Evolutionary conservation across 2,888 invertebrate species (phyloP), one percentile per base, ranked within the genome.

Genomic region (Dione vanillae): DNA sequence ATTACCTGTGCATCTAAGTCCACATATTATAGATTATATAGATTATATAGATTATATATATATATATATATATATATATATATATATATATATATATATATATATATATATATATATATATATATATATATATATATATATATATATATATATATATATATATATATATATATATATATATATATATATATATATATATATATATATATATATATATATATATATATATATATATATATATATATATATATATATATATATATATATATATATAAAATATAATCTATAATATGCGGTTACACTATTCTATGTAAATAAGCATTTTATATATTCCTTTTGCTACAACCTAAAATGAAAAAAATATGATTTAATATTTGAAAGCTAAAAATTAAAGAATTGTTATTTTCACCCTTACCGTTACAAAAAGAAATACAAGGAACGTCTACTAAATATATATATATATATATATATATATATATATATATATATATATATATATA

Each of bases 381-480:
- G 19, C 27, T 43, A n/a, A 11, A 58, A 20, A 10, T 16, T 3
- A 43, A 61, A 43, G 59, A n/a, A 49, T 27, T 27, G 0, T n/a
- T 5, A 0, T 19, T 43, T 59, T 40, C 59, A 59, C 20, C 43
- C 43, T 58, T 58, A 19, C 14, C 56, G 49, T 59, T 41, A 20
- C 27, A 66, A 67, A 65, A 58, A 70, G 69, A 67, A 52, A 77
- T 78, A 77, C 79, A 67, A 80, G 79, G 81, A 82, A 85, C 87
- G 78, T 81, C 84, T 83, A 81, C 41, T 83, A 78, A 3, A 27
- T 27, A 66, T 43, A 27, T 75, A 69, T 72, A 71, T 35, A 71
- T 71, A 67, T 58, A 70, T 27, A 71, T 69, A 72, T 43, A 52
- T 54, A 66, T 43, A 37, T 27, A 75, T 75, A 69, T 72, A 71